A percentile compares a stretch with the other conserved stretches of the same genome.
Evolutionary conservation across 2,113 vertebrate species (phyloP).

Genomic region (Saimiri boliviensis): DNA sequence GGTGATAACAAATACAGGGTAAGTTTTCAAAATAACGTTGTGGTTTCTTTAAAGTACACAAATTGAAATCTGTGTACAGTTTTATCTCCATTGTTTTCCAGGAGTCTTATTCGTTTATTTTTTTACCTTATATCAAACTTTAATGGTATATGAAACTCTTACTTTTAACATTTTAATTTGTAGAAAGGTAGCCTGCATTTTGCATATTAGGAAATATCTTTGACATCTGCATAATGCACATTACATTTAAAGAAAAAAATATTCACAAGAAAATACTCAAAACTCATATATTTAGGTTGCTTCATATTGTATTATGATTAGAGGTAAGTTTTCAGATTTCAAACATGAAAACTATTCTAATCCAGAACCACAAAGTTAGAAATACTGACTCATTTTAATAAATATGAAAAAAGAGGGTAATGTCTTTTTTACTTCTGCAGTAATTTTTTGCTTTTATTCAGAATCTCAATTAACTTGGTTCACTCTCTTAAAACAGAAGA

Average conservation of each 20-base stretch:
- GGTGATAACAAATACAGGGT: conserved; percentile 99
- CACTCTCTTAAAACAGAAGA: conserved; percentile 60
- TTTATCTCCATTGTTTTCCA: conserved; percentile 33
- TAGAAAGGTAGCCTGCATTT: neutral
- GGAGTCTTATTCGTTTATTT: conserved; percentile 20
- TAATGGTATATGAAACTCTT: neutral
- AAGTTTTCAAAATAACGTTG: conserved; percentile 76
- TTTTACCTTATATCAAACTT: neutral
- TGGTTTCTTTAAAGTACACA: conserved; percentile 26
- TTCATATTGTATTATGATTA: neutral
- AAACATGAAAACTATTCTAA: neutral
- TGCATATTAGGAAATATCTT: neutral
- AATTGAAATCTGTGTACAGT: neutral
- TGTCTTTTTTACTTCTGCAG: neutral
- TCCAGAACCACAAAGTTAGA: neutral
- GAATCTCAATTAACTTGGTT: conserved; percentile 9
- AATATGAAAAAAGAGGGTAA: neutral
- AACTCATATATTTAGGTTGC: neutral
- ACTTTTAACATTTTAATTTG: neutral
- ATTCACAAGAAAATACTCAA: conserved; percentile 4
- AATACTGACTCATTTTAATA: conserved; percentile 21
- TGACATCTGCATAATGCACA: neutral
- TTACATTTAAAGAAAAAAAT: neutral
- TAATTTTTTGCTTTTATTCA: conserved; percentile 25
- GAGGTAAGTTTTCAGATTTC: conserved; percentile 44